Percentiles rank a stretch among this genome's conserved stretches.
Conservation (phyloP, 1,140 invertebrate species). For the Amyelois transitella region DNA sequence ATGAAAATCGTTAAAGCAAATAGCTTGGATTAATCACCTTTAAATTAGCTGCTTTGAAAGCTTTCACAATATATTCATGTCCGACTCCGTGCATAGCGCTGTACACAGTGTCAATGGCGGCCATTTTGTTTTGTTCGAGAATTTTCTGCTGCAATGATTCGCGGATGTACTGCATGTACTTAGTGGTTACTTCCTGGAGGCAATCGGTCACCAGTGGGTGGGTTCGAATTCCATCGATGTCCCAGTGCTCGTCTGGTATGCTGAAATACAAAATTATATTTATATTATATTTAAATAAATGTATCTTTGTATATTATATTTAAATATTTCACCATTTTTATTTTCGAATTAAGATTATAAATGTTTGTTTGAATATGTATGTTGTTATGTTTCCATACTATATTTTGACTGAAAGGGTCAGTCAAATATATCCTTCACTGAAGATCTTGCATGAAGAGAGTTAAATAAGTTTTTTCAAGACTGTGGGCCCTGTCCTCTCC, state of each 20-base stretch:
- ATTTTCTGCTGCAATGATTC: conserved; percentile 72
- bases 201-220: conserved; percentile 75
- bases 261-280: conserved; percentile 23
- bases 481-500: too few relatives aligned
- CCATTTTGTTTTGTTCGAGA: conserved; percentile 76
- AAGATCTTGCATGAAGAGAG: too few relatives aligned
- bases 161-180: conserved; percentile 80
- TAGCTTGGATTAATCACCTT: conserved; percentile 71
- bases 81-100: conserved; percentile 99
- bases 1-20: not conserved
- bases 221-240: conserved; percentile 54
- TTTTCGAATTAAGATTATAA: too few relatives aligned
- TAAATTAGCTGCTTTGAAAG: conserved; percentile 86
- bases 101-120: conserved; percentile 86
- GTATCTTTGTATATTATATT: too few relatives aligned
- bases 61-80: conserved; percentile 83
- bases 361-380: too few relatives aligned
- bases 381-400: too few relatives aligned
- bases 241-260: conserved; percentile 61
- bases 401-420: too few relatives aligned
- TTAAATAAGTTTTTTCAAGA: too few relatives aligned
- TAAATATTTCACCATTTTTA: too few relatives aligned
- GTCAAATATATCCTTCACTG: too few relatives aligned
- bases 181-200: conserved; percentile 75
- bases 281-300: conserved; percentile 6